Percentiles rank a stretch among this genome's conserved stretches.
These are phyloP conservation scores for Rhodophaea formosa DNA, from an alignment of 2,888 invertebrate genomes.

Conservation along the genomic window DNA sequence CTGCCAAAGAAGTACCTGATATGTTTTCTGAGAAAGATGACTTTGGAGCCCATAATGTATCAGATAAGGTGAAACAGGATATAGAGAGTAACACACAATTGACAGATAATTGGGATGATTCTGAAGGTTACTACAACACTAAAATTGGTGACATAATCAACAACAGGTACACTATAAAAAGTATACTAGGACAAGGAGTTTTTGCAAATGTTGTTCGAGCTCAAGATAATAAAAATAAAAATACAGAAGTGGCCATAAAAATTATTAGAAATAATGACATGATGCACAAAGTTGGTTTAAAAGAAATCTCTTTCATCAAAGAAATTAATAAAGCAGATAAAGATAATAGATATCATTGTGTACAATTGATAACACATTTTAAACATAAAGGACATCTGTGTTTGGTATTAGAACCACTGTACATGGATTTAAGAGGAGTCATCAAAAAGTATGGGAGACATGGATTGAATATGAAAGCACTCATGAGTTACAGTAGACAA, in stretches of 20 bases:
- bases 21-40: conserved; percentile 96
- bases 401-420: conserved; percentile 97
- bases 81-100: conserved; percentile 89
- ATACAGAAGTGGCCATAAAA: conserved; percentile 96
- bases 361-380: conserved; percentile 92
- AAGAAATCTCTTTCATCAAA: conserved; percentile 95
- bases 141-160: conserved; percentile 93
- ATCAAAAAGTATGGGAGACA: conserved; percentile 98
- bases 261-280: conserved; percentile 99
- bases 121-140: conserved; percentile 98
- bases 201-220: conserved; percentile 98
- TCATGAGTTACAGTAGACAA: conserved; percentile 97
- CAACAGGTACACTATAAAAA: conserved; percentile 94
- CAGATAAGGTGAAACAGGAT: conserved; percentile 45
- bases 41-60: conserved; percentile 84
- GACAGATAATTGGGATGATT: conserved; percentile 99
- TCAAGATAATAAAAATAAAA: conserved; percentile 90
- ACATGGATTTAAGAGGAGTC: conserved; percentile 93
- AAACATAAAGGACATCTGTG: conserved; percentile 99
- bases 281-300: conserved; percentile 98
- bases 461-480: conserved; percentile 97
- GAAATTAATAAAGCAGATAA: conserved; percentile 97
- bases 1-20: conserved; percentile 83
- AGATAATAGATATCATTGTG: conserved; percentile 97
- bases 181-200: conserved; percentile 98